Evolutionary conservation across 2,888 invertebrate species (phyloP), one percentile per base, ranked within the genome.

Genomic region (Nebria brevicollis): DNA sequence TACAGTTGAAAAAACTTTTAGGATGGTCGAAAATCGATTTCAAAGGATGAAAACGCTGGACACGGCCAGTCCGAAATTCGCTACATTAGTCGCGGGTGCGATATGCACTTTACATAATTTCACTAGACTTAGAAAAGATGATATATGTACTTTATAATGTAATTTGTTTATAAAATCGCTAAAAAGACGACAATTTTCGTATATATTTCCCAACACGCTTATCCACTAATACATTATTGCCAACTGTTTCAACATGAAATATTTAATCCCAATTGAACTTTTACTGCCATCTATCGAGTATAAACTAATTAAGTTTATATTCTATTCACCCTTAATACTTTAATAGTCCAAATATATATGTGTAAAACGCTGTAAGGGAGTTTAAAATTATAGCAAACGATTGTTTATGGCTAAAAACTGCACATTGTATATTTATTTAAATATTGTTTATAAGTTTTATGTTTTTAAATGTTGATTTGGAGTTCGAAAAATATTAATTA

Each of bases 81-180:
- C 84, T 15, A 82, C 85, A 8, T 78, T 84, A n/a, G 82, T 84
- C 65, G 84, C 83, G 6, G 83, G 83, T 26, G 83, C 83, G 42
- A 83, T 84, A 65, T 85, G 85, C 82, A 82, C 84, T 42, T 82
- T 85, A 11, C 84, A 85, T 83, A 85, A 85, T 84, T 85, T 84
- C 84, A 84, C 84, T 79, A 81, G 83, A 41, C 82, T 85, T 68
- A 82, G 82, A 77, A 83, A 84, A 82, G 85, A 85, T 82, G 79
- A 64, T 72, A 42, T 65, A 11, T 65, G 72, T 80, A 84, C 80
- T 75, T 54, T 54, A 54, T 83, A 83, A 77, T 68, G n/a, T 75
- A 54, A 68, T 73, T 73, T 41, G 20, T 41, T 11, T 41, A 41
- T 34, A 54, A 54, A 54, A 54, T 54, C 8, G 13, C 10, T 70